Base-by-base conservation (phyloP, 2,888 invertebrate genomes). In the Parthenolecanium corni region DNA sequence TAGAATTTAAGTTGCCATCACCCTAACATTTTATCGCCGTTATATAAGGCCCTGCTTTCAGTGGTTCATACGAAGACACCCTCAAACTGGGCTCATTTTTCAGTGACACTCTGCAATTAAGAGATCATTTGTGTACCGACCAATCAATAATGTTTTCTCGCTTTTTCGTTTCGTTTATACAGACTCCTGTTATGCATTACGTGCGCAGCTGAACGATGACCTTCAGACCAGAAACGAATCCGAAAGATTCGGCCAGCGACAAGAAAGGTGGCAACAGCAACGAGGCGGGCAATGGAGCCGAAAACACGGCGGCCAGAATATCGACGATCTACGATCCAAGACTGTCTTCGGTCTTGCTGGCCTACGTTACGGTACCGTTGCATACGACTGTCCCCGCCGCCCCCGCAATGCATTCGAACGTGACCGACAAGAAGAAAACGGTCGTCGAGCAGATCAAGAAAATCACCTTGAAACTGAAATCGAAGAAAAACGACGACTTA, bases 261-360 rank as follows among this genome's bases (percentile, higher is more conserved):
- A 38, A 61, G 12, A 61, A 61, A 31, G 18, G 44, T 14, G 18
- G 6, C 44, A 38, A 38, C 38, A 38, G 38, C 38, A 40, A 25
- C 44, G 18, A 31, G n/a, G 61, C 49, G 2, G 23, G 14, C 12
- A 2, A 21, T 23, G 20, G 49, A 20, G 23, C 20, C 49, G 20
- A 49, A 21, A 49, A 61, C 2, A n/a, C 21, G 40, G 49, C 49
- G 21, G 49, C 31, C 31, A 36, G 16, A 61, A 61, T 66, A 65
- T 67, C 65, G 64, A 68, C 47, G 47, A 49, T 67, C 51, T 65
- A 65, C 64, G 64, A 65, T 65, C 67, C 65, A 54, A 64, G 64
- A 49, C 38, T 49, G 23, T 44, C 46, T 18, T n/a, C 46, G 18
- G 6, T 18, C 46, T 44, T 20, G 20, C n/a, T 9, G 20, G 6